Conservation (phyloP, 2,113 vertebrate species). For the Shinisaurus crocodilurus region DNA sequence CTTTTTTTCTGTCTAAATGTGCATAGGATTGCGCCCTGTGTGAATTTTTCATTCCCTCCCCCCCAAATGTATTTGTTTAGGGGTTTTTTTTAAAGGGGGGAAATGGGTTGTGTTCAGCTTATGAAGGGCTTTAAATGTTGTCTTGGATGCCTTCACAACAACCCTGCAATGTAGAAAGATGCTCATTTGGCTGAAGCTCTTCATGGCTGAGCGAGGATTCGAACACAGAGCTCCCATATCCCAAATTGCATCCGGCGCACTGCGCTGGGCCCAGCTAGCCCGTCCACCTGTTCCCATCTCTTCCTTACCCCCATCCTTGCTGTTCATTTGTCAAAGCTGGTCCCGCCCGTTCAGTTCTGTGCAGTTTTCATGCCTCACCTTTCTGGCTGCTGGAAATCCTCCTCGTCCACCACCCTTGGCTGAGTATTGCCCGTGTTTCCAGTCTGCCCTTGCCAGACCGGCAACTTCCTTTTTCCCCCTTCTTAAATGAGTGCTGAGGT, state of each 20-base stretch:
- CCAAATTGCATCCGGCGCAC: neutral
- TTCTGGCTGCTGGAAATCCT: too few species aligned
- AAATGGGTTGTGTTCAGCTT: neutral
- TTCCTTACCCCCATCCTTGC: neutral
- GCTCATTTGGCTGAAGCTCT: neutral
- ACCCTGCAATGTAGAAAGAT: neutral
- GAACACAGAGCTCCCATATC: neutral
- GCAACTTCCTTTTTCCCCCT: neutral
- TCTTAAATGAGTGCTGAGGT: neutral
- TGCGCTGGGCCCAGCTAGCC: neutral
- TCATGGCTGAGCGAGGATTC: neutral
- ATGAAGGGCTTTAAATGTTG: neutral
- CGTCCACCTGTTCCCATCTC: neutral
- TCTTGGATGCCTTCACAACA: neutral
- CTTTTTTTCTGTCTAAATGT: too few species aligned
- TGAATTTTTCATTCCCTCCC: neutral
- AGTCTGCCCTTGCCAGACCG: neutral
- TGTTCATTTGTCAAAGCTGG: too few species aligned
- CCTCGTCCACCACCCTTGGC: neutral
- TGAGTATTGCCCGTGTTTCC: neutral
- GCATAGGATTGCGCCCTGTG: neutral
- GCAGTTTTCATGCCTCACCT: neutral
- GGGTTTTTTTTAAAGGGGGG: neutral
- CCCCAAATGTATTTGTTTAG: neutral
- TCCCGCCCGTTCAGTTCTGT: neutral